Percentiles rank a stretch among this genome's conserved stretches.
These are phyloP conservation scores for Aurelia aurita complex sp. Pacific DNA, from an alignment of 30 jellyfish, hydroid and myxozoan species.

Conservation along the genomic window DNA sequence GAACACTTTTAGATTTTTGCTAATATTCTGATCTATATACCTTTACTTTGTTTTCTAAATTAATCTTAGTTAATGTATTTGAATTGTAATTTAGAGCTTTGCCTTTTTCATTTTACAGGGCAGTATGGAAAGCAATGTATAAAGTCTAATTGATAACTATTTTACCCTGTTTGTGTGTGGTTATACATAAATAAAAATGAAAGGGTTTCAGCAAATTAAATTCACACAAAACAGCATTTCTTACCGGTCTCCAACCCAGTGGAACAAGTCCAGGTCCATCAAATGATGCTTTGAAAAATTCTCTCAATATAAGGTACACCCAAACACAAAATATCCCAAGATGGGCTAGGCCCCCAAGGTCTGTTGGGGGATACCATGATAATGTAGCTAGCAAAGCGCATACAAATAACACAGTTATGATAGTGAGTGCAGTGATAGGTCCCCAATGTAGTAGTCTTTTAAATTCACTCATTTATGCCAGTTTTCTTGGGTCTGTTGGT, in stretches of 20 bases:
- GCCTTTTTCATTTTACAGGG: too few relatives aligned
- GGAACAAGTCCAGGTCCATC: constrained; percentile 95
- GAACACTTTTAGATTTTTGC: too few relatives aligned
- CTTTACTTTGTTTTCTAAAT: too few relatives aligned
- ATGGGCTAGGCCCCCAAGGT: constrained; percentile 43
- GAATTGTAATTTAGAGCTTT: too few relatives aligned
- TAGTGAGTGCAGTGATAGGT: constrained; percentile 82
- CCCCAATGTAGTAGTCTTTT: constrained; percentile 89
- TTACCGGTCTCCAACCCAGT: constrained; percentile 94
- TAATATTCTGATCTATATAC: too few relatives aligned
- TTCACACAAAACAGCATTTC: background rate
- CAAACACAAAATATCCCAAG: constrained; percentile 55
- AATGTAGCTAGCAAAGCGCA: constrained; percentile 65
- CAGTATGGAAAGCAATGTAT: too few relatives aligned
- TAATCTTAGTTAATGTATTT: too few relatives aligned
- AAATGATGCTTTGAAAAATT: constrained; percentile 84
- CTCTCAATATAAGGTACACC: constrained; percentile 66
- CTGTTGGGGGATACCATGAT: constrained; percentile 72
- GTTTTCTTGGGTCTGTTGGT: background rate
- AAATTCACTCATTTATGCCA: constrained; percentile 31
- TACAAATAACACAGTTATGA: constrained; percentile 63
- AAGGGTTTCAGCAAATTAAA: too few relatives aligned
- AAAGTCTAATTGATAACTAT: too few relatives aligned
- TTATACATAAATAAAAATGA: too few relatives aligned
- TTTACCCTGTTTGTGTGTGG: too few relatives aligned